phyloP scores from a whole-genome alignment of 2,113 vertebrate genomes.

The Plecturocebus donacophilus region DNA sequence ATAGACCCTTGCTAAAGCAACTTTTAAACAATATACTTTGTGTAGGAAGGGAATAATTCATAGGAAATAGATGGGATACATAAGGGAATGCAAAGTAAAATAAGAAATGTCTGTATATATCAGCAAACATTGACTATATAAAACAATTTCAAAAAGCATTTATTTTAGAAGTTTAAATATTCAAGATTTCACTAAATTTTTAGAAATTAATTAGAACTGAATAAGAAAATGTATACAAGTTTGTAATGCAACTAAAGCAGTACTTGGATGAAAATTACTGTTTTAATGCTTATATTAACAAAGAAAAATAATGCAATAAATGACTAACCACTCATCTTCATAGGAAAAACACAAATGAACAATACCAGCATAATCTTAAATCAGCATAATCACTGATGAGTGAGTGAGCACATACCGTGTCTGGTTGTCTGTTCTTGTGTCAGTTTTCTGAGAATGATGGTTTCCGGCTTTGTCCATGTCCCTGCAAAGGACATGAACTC shows the following conservation, averaged over 20 bases:
- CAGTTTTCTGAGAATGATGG: too few relatives aligned
- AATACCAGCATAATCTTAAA: not conserved
- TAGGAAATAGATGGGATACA: not conserved
- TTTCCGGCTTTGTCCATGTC: too few relatives aligned
- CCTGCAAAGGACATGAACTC: too few relatives aligned
- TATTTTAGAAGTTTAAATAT: not conserved
- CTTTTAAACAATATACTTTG: not conserved
- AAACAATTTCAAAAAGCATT: not conserved
- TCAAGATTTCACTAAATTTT: not conserved
- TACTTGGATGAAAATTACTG: not conserved
- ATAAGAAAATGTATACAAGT: not conserved
- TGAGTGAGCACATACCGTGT: too few relatives aligned
- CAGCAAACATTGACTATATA: not conserved
- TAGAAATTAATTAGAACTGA: not conserved
- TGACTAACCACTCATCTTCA: not conserved
- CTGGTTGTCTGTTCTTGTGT: too few relatives aligned
- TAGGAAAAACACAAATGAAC: not conserved
- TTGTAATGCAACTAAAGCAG: not conserved
- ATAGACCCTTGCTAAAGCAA: not conserved
- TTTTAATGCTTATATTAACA: not conserved
- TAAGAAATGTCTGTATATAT: not conserved
- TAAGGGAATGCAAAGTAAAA: not conserved
- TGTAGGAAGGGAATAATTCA: not conserved
- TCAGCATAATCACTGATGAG: too few relatives aligned
- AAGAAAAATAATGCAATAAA: not conserved